Evolutionary conservation across 2,888 invertebrate genomes (phyloP), one percentile per base, ranked within the genome.

Genomic region (Synanthedon andrenaeformis): DNA sequence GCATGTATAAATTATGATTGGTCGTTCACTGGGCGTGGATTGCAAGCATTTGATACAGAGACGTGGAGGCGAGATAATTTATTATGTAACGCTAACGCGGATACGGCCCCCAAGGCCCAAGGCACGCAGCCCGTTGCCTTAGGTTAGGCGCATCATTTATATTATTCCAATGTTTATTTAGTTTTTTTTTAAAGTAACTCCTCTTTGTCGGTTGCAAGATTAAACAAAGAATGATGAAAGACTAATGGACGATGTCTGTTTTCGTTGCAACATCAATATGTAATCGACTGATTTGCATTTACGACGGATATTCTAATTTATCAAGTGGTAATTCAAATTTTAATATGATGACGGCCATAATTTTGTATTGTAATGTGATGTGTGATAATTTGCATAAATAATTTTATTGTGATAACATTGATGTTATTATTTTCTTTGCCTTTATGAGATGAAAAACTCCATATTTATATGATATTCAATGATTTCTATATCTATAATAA

Each of bases 131-230:
- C 66, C 76, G 81, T 76, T 79, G 82, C 78, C 75, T 79, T 74
- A 70, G 72, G 81, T 85, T 83, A 83, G 81, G 71, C 74, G 79
- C 79, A 82, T 86, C 83, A 83, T 86, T 87, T 83, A 85, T 86
- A 85, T 85, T 84, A 79, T 82, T 79, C 74, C 78, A 69, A 78
- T 80, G 81, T 84, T 82, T 84, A 80, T 81, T 79, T 82, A 77
- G 71, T 81, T 69, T 76, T 81, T 70, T 81, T 69, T 82, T 81
- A 80, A 78, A 72, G 68, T 70, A 68, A 64, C 72, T 72, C 74
- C 74, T 72, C 75, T 74, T 74, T 72, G 75, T 74, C 79, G 78
- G 72, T 72, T 70, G 74, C 63, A 71, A 74, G 76, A 74, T 76
- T 69, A 82, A 84, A 84, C 84, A 85, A 85, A 84, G 81, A 81